Conservation (phyloP, 2,888 invertebrate genomes). For the Chelonus formosanus region DNA sequence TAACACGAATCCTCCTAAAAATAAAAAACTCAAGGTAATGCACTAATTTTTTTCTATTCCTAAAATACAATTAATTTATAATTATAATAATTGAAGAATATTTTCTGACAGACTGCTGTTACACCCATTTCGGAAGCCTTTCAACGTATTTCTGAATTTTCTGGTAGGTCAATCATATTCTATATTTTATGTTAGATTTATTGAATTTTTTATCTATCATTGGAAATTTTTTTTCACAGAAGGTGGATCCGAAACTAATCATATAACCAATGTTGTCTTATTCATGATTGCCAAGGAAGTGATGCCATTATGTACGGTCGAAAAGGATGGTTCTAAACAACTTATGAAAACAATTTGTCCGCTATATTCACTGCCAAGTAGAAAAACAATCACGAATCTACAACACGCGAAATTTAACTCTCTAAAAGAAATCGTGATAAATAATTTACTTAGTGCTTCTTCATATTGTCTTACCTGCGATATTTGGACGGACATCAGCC, state of each 20-base stretch:
- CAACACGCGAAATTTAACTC: slow-evolving; percentile 28
- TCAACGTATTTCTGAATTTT: no score
- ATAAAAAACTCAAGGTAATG: no score
- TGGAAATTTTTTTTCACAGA: no score
- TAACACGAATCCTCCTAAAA: no score
- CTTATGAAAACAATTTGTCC: slow-evolving; percentile 40
- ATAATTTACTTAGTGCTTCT: slow-evolving; percentile 7
- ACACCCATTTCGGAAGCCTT: no score
- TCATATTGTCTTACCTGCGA: slow-evolving; percentile 36
- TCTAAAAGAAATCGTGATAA: slow-evolving; percentile 27
- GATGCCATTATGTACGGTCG: slow-evolving; percentile 38
- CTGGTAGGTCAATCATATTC: no score
- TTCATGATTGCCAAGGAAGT: slow-evolving; percentile 42
- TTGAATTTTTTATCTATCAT: no score
- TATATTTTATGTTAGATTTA: no score
- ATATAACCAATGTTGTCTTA: slow-evolving; percentile 39
- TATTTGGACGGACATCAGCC: slow-evolving; percentile 37
- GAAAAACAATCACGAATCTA: slow-evolving; percentile 34
- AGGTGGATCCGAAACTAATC: slow-evolving; percentile 32
- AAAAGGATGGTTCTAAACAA: slow-evolving; percentile 40
- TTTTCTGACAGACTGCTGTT: no score
- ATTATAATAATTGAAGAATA: no score
- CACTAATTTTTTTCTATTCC: no score
- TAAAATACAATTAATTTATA: no score
- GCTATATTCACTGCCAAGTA: slow-evolving; percentile 39